These are phyloP conservation scores for Alcedo atthis DNA, from an alignment of 2,797 vertebrate species.

Conservation along the genomic window DNA sequence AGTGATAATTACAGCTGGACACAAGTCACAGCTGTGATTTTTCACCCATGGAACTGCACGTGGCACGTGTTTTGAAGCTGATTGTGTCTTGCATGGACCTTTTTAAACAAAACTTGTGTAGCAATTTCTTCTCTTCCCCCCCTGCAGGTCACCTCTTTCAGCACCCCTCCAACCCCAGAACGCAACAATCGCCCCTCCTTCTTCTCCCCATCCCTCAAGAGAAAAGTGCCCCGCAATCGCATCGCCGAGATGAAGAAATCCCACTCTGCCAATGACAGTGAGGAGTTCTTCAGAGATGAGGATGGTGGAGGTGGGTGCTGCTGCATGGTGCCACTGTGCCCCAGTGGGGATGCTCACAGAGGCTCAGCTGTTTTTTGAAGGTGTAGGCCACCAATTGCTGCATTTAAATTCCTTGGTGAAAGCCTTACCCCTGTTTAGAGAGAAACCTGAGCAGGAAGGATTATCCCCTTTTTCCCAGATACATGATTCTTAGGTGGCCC, in stretches of 20 bases:
- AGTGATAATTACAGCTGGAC: background rate
- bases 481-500: background rate
- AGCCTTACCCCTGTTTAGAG: background rate
- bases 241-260: slow-evolving; percentile 98
- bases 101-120: background rate
- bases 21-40: background rate
- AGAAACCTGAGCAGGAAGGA: background rate
- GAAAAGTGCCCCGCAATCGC: slow-evolving; percentile 91
- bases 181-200: slow-evolving; percentile 92
- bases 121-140: background rate
- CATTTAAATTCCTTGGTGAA: background rate
- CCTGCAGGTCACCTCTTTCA: slow-evolving; percentile 94
- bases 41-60: rapidly evolving
- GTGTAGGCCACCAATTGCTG: background rate
- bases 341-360: background rate
- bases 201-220: slow-evolving; percentile 94
- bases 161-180: slow-evolving; percentile 94
- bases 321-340: background rate
- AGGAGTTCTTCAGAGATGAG: slow-evolving; percentile 96
- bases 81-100: background rate
- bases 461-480: background rate
- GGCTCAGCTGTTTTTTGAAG: background rate
- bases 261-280: slow-evolving; percentile 97
- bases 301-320: slow-evolving; percentile 79
- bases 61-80: background rate